These are phyloP conservation scores for Ranitomeya variabilis DNA, from an alignment of 2,113 vertebrate genomes.

Conservation along the genomic window DNA sequence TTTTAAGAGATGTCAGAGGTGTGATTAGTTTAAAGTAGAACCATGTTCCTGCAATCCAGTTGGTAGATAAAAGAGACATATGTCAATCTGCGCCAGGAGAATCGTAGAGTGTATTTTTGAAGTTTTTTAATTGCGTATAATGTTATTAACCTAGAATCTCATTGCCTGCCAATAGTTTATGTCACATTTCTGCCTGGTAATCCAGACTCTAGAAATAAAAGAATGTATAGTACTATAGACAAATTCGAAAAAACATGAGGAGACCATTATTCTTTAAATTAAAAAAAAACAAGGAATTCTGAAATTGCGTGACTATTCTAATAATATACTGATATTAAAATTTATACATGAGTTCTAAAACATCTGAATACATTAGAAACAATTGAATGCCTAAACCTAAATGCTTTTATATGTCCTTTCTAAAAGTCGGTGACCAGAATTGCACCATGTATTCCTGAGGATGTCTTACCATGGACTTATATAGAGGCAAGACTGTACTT, in stretches of 20 bases:
- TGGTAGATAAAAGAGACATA: no score
- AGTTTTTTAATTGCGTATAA: neutral
- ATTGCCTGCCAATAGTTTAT: neutral
- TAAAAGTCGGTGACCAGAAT: constrained; percentile 23
- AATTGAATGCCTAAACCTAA: neutral
- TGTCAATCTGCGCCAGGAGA: no score
- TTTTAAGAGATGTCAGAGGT: no score
- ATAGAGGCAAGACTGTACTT: constrained; percentile 37
- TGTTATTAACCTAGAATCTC: neutral
- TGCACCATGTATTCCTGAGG: constrained; percentile 24
- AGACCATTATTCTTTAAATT: neutral
- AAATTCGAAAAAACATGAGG: neutral
- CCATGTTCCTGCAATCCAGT: no score
- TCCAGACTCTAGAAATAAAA: neutral
- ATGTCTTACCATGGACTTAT: constrained; percentile 42
- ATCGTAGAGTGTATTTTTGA: no score
- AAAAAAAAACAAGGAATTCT: neutral
- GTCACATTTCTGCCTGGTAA: neutral
- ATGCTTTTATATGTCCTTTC: constrained; percentile 28
- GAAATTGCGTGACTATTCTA: neutral
- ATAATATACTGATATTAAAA: neutral
- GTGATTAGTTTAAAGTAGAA: no score
- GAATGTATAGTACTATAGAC: neutral
- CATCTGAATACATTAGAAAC: neutral
- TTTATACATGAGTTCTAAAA: neutral